Evolutionary conservation across 2,888 invertebrate species (phyloP).

Genomic region (Hesperia comma): DNA sequence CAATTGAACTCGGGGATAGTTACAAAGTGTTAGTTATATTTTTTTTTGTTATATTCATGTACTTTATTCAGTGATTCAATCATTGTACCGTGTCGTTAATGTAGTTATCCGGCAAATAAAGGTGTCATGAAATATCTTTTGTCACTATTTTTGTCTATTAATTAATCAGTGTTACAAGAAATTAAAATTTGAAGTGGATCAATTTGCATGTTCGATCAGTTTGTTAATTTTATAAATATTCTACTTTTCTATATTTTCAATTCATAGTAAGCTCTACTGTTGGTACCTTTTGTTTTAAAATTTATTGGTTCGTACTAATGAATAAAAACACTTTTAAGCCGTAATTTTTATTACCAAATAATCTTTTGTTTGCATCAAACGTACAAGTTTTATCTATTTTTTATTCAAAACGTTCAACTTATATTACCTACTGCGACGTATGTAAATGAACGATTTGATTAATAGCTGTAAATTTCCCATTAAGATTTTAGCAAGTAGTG

Average conservation of each 20-base stretch:
- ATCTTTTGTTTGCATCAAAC: conserved; percentile 17
- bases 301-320: background rate
- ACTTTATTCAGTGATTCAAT: no score
- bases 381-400: conserved; percentile 15
- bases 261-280: background rate
- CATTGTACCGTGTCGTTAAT: no score
- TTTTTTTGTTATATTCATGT: background rate
- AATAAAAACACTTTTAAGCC: background rate
- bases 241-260: no score
- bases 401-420: conserved; percentile 22
- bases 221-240: no score
- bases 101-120: no score
- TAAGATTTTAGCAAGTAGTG: conserved; percentile 47
- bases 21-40: no score
- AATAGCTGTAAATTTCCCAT: conserved; percentile 45
- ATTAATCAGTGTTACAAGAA: no score
- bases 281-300: conserved; percentile 7
- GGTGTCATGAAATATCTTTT: no score
- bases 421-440: conserved; percentile 22
- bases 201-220: no score
- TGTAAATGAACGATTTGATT: conserved; percentile 42
- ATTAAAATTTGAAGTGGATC: no score
- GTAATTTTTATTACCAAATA: conserved; percentile 7
- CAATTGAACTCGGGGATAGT: no score
- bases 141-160: no score